These are phyloP conservation scores for Pachyramphus minor DNA, from an alignment of 2,113 vertebrate species.

Conservation along the genomic window DNA sequence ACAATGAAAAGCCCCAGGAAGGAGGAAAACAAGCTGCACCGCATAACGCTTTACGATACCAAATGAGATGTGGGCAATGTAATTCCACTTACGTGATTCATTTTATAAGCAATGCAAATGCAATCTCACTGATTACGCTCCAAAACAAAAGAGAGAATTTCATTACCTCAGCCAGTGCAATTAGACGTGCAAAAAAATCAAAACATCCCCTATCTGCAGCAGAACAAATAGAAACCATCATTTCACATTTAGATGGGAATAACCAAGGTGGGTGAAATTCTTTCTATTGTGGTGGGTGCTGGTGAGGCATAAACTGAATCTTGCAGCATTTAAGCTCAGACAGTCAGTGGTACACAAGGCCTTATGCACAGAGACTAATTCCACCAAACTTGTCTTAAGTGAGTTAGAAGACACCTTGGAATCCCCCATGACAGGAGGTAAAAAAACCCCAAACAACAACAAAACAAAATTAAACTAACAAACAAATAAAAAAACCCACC, in stretches of 20 bases:
- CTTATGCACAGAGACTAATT: not conserved
- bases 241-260: not conserved
- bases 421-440: not conserved
- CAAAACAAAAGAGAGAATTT: slow-evolving; percentile 71
- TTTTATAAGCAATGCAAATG: slow-evolving; percentile 66
- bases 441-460: fast-evolving
- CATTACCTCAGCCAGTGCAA: slow-evolving; percentile 56
- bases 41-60: slow-evolving; percentile 63
- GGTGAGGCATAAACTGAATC: not conserved
- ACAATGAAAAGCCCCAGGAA: slow-evolving; percentile 28
- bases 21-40: slow-evolving; percentile 50
- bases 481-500: not conserved
- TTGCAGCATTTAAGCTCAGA: not conserved
- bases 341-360: not conserved
- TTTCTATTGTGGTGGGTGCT: not conserved
- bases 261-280: not conserved
- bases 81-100: slow-evolving; percentile 69
- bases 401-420: not conserved
- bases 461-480: not conserved
- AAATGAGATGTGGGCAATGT: slow-evolving; percentile 65
- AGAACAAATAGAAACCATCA: slow-evolving; percentile 35
- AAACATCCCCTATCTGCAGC: not conserved
- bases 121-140: slow-evolving; percentile 69
- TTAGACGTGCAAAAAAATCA: slow-evolving; percentile 46
- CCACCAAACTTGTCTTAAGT: not conserved